Percentiles rank a stretch among this genome's conserved stretches.
Evolutionary conservation across 2,113 vertebrate species (phyloP).

Genomic region (Lepus americanus): DNA sequence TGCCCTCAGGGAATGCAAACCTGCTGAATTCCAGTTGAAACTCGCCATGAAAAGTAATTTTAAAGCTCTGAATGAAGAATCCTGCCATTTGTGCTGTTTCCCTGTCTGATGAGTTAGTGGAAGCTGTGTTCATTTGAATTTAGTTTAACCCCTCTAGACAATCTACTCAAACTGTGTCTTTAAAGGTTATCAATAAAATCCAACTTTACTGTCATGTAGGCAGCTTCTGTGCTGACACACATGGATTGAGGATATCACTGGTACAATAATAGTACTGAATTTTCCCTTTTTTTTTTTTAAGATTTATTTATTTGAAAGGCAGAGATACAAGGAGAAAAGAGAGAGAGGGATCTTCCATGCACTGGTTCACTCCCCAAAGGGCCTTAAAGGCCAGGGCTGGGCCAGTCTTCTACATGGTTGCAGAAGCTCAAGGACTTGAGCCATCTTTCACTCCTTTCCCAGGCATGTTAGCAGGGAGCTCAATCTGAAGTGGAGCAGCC

Average conservation of each 20-base stretch:
- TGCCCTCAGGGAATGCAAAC: not conserved
- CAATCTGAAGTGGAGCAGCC: no score
- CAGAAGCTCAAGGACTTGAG: no score
- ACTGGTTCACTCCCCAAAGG: no score
- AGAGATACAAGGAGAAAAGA: no score
- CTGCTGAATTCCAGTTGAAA: conserved; percentile 52
- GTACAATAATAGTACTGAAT: conserved; percentile 1
- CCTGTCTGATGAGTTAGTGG: conserved; percentile 16
- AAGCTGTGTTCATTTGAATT: conserved; percentile 41
- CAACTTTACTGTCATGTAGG: conserved; percentile 10
- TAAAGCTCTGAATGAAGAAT: conserved; percentile 52
- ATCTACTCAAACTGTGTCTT: conserved; percentile 51
- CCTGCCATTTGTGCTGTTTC: not conserved
- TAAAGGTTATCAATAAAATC: conserved; percentile 44
- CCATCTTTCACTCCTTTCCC: no score
- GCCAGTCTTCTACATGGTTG: no score
- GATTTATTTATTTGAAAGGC: no score
- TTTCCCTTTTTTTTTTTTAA: no score
- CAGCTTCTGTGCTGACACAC: conserved; percentile 25
- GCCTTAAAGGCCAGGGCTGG: no score
- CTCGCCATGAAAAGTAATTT: not conserved
- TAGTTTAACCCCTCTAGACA: conserved; percentile 42
- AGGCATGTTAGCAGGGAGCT: no score
- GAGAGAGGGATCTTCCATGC: no score
- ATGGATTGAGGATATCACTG: not conserved